Evolutionary conservation across 35 echinoderm and acorn worm species (phyloP).

Genomic region (Apostichopus parvimensis): DNA sequence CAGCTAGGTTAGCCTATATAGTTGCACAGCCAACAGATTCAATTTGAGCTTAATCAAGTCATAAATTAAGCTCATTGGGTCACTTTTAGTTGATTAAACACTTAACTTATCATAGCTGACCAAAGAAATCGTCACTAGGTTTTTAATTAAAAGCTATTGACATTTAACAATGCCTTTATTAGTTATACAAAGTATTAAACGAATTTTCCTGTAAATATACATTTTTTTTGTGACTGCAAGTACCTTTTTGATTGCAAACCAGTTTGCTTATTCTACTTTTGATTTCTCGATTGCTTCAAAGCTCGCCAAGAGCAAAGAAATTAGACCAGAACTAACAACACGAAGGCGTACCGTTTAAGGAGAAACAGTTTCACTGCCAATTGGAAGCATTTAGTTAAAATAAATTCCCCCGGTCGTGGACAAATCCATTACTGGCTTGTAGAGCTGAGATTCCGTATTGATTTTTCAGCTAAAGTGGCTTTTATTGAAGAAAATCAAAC

Average conservation of each 20-base stretch:
- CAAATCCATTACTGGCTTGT: constrained; percentile 18
- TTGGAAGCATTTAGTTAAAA: constrained; percentile 39
- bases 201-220: neutral
- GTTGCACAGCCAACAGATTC: no score
- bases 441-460: constrained; percentile 21
- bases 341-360: neutral
- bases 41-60: no score
- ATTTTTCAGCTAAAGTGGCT: constrained; percentile 24
- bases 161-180: no score
- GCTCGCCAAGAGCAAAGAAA: neutral
- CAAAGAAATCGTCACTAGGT: no score
- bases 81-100: neutral
- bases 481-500: constrained; percentile 20
- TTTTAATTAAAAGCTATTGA: no score
- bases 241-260: neutral
- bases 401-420: neutral
- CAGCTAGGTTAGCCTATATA: no score
- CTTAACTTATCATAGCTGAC: neutral
- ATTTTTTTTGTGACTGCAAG: neutral
- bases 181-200: neutral
- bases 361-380: constrained; percentile 9
- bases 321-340: neutral
- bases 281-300: constrained; percentile 8
- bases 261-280: neutral
- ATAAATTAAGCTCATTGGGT: neutral